These are phyloP conservation scores for Tachyglossus aculeatus DNA, from an alignment of 2,797 vertebrate genomes.

Conservation along the genomic window DNA sequence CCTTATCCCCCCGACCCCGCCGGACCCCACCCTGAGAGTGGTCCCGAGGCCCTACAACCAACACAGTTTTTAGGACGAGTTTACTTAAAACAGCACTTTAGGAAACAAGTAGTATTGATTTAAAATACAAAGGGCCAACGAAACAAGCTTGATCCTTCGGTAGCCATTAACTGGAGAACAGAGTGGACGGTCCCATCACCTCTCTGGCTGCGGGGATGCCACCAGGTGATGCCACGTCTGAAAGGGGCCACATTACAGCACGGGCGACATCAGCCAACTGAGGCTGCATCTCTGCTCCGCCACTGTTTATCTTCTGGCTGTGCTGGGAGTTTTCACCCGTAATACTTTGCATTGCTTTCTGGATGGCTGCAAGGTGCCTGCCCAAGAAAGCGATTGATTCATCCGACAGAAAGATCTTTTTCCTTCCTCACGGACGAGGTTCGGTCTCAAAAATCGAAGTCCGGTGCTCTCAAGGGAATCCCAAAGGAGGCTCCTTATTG, in stretches of 20 bases:
- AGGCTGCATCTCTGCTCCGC: neutral
- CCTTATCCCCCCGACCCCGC: neutral
- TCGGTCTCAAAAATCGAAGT: neutral
- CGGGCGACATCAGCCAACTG: neutral
- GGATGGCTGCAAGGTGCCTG: neutral
- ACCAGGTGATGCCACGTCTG: neutral
- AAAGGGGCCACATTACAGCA: neutral
- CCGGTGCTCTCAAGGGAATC: neutral
- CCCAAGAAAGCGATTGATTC: too few relatives aligned
- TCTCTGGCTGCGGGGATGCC: too few relatives aligned
- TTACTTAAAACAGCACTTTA: constrained; percentile 29
- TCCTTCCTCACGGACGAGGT: neutral
- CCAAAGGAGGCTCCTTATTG: neutral
- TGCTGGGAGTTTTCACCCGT: neutral
- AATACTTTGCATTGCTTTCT: neutral
- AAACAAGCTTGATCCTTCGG: neutral
- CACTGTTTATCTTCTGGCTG: neutral
- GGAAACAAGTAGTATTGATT: neutral
- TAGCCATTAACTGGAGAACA: neutral
- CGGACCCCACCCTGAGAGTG: neutral
- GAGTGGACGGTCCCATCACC: too few relatives aligned
- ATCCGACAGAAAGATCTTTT: neutral
- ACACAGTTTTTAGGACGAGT: neutral
- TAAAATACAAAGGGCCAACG: neutral
- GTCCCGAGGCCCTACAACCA: neutral